phyloP scores from a whole-genome alignment of 30 jellyfish, hydroid and myxozoan species.

The Aurelia sp. region DNA sequence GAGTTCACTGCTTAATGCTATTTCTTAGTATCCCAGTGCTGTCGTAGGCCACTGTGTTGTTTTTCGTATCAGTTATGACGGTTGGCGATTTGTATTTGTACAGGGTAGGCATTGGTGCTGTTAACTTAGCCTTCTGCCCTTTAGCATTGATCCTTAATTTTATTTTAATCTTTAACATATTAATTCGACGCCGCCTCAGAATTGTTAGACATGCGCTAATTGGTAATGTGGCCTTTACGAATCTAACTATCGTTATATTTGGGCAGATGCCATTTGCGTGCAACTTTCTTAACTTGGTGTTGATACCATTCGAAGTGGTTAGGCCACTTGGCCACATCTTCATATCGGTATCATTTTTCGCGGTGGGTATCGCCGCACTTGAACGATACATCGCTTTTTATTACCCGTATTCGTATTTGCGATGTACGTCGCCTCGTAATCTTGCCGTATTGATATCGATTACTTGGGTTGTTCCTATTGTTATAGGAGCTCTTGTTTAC shows the following conservation, averaged over 20 bases:
- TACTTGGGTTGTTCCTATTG: not conserved
- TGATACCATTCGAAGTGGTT: not conserved
- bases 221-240: conserved; percentile 2
- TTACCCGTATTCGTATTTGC: conserved; percentile 22
- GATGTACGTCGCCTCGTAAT: not conserved
- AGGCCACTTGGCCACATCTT: not conserved
- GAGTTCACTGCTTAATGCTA: no score
- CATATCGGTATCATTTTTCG: not conserved
- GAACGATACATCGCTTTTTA: conserved; percentile 13
- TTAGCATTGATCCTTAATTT: not conserved
- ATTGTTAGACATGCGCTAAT: not conserved
- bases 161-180: not conserved
- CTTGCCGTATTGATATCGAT: not conserved
- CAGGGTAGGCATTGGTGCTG: conserved; percentile 1
- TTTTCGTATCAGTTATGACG: no score
- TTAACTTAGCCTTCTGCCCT: conserved; percentile 3
- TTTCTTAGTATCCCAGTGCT: no score
- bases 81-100: not conserved
- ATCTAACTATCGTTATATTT: not conserved
- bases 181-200: conserved; percentile 8
- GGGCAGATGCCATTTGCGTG: conserved; percentile 11
- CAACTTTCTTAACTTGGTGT: no score
- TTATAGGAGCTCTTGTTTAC: not conserved
- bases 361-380: not conserved
- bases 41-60: no score